Evolutionary conservation across 1,140 invertebrate genomes (phyloP), one percentile per base, ranked within the genome.

Genomic region (Monochamus saltuarius): DNA sequence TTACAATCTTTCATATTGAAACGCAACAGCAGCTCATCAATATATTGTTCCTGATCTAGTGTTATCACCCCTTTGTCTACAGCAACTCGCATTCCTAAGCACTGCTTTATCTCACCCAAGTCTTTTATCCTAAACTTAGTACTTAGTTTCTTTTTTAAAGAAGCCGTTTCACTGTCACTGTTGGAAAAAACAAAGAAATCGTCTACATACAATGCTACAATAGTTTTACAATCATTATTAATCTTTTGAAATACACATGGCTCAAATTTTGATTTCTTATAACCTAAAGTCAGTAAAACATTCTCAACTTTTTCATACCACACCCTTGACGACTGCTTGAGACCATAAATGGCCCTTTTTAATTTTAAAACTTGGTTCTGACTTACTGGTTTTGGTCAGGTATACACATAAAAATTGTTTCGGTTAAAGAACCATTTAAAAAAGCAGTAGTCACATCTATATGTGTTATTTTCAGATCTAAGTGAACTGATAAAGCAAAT

Each of bases 201-300:
- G 67, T 75, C 73, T 11, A 76, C 73, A 72, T 72, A 75, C 2
- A 74, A 17, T 50, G 72, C 66, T n/a, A 77, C 65, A 40, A 73
- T 71, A 38, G 66, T 65, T 40, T 61, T 60, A 34, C 7, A 36
- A 19, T 57, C 45, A 40, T 68, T 45, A 53, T 67, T 43, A 56
- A 68, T 53, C 49, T 29, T 62, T 52, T 76, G 72, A 45, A 52
- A 50, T 68, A 77, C 49, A 72, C 71, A 77, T 46, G 64, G 61
- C 35, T 77, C 75, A 56, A 62, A 42, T 60, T 70, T 65, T 19
- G 70, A 73, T 46, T 60, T 68, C 39, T 66, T 56, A 51, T 70
- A 73, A 54, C 60, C 62, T 59, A 69, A 59, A 36, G 50, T 40
- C 9, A 43, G 8, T 10, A 77, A 34, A 49, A 70, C 57, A 13